Percentiles rank a stretch among this genome's conserved stretches.
phyloP scores from a whole-genome alignment of 2,888 invertebrate species.

The Lepidocyrtinus sp. region DNA sequence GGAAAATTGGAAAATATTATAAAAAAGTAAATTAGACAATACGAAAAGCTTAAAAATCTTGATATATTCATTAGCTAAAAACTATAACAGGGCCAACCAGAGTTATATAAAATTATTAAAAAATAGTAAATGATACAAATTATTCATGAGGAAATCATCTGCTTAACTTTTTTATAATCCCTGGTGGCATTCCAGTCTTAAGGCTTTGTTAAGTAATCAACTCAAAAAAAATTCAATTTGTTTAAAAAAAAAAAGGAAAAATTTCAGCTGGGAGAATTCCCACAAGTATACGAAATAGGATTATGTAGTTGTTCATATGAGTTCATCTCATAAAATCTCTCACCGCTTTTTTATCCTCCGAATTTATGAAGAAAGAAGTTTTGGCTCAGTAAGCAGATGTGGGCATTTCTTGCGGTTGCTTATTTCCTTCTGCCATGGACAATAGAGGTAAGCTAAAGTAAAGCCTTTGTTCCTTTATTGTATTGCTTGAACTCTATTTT shows the following conservation, averaged over 20 bases:
- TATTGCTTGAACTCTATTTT: background rate
- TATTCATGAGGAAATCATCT: no score
- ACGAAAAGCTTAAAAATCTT: no score
- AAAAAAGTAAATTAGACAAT: no score
- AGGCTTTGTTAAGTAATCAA: no score
- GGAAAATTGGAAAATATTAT: no score
- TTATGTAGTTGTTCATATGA: no score
- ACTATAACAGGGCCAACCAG: no score
- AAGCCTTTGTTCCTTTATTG: background rate
- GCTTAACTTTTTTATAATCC: no score
- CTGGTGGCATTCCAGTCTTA: no score
- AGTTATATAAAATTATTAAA: no score
- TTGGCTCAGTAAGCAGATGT: background rate
- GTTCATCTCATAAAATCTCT: slow-evolving; percentile 7
- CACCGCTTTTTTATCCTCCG: background rate
- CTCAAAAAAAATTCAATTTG: background rate
- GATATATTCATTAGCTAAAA: no score
- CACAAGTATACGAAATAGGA: slow-evolving; percentile 20
- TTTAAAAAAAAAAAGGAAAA: background rate
- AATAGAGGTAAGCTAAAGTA: background rate
- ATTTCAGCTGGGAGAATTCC: slow-evolving; percentile 29
- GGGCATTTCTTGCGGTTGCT: background rate
- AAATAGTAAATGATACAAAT: no score
- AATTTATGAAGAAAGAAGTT: background rate
- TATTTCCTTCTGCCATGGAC: background rate